These are phyloP conservation scores for Cyclophora albipunctata DNA, from an alignment of 2,888 invertebrate genomes.

Conservation along the genomic window DNA sequence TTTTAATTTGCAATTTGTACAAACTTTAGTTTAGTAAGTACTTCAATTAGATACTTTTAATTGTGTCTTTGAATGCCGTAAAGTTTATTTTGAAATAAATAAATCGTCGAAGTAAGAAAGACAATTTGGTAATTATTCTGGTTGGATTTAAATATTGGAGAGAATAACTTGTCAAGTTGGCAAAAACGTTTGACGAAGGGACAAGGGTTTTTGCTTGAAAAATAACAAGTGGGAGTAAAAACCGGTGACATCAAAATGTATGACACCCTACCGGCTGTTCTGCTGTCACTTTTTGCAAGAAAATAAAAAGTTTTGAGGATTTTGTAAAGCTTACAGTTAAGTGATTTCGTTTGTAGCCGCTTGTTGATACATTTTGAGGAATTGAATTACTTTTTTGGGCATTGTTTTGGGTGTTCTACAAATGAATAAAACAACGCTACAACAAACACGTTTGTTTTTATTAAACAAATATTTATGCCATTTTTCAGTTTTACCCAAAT, in stretches of 20 bases:
- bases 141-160: slow-evolving; percentile 47
- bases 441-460: too few relatives aligned
- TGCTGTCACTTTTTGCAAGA: slow-evolving; percentile 40
- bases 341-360: slow-evolving; percentile 1
- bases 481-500: too few relatives aligned
- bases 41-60: slow-evolving; percentile 41
- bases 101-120: slow-evolving; percentile 24
- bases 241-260: slow-evolving; percentile 60
- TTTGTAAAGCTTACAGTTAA: slow-evolving; percentile 24
- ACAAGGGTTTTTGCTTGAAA: slow-evolving; percentile 55
- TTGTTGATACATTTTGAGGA: neutral
- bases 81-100: slow-evolving; percentile 17
- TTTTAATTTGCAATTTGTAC: slow-evolving; percentile 40
- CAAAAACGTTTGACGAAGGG: slow-evolving; percentile 62
- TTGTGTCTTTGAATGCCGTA: slow-evolving; percentile 28
- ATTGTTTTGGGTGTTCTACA: too few relatives aligned
- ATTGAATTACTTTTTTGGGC: too few relatives aligned
- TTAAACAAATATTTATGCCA: too few relatives aligned
- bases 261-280: slow-evolving; percentile 49
- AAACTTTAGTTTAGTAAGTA: slow-evolving; percentile 19
- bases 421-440: too few relatives aligned
- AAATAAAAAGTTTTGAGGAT: slow-evolving; percentile 45
- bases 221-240: slow-evolving; percentile 54
- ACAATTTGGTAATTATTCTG: slow-evolving; percentile 65
- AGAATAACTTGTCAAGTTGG: slow-evolving; percentile 52